Base-by-base conservation (phyloP, 2,113 vertebrate genomes). In the Vicugna pacos region DNA sequence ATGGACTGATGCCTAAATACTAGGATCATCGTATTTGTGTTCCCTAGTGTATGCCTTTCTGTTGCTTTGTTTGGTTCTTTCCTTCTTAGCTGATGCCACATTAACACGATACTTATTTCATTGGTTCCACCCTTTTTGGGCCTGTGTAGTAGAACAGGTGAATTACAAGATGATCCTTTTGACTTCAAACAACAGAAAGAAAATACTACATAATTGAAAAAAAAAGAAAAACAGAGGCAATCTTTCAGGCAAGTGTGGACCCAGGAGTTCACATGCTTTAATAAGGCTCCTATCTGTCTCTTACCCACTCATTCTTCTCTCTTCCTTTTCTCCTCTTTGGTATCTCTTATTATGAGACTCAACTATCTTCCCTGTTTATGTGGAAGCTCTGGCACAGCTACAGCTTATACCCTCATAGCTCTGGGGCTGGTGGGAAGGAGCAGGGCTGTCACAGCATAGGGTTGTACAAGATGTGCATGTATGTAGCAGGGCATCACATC, bases 391-490 rank as follows among this genome's bases (percentile, higher is more conserved):
- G 54, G 52, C 22, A 72, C 35, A 73, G 35, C 35, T 65, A 52
- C 13, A 42, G 20, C 2, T 58, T 22, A 15, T 17, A 32, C 6
- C 19, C 58, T 93, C 64, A 69, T 1, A 38, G 82, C 2, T 48
- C 10, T 10, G 80, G 13, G 48, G 72, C 4, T 12, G 24, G 52
- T 26, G 35, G 58, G 35, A 75, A 62, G 64, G 16, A 70, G 6
- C 2, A 0, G 30, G 28, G 0, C 3, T 11, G 26, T 69, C 6
- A 32, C 5, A 38, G 35, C 8, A 5, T 9, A n/a, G 35, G 8
- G 2, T 10, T 24, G 11, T 15, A 0, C 77, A 65, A 38, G 10
- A 9, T 46, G 3, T 50, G 19, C 60, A 50, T 28, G 46, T 26
- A 19, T 3, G 2, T 30, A 50, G 24, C 15, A 62, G 26, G 32